A percentile compares a stretch with the other conserved stretches of the same genome.
Conservation (phyloP, 2,888 invertebrate genomes). For the Alcis repandata region DNA sequence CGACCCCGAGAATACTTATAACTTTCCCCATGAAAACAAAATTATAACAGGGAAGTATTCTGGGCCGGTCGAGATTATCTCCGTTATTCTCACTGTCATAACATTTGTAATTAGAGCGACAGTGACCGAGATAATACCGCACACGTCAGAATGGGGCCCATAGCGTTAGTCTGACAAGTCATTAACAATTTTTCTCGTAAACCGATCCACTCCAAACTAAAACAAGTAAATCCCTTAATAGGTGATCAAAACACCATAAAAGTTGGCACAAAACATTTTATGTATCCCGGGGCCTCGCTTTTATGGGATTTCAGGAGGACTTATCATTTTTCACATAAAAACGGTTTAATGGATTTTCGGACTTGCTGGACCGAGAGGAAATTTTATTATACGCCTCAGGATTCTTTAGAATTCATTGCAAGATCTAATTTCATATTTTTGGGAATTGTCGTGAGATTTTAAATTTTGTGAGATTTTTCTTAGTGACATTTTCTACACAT, state of each 20-base stretch:
- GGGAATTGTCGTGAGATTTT: not conserved
- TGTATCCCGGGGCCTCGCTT: slow-evolving; percentile 57
- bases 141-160: no score
- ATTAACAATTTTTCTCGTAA: slow-evolving; percentile 38
- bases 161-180: slow-evolving; percentile 22
- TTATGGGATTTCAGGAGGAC: slow-evolving; percentile 73
- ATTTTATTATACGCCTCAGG: slow-evolving; percentile 21
- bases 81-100: no score
- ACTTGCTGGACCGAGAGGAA: slow-evolving; percentile 22
- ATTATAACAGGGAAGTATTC: no score
- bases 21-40: slow-evolving; percentile 28
- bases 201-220: slow-evolving; percentile 48
- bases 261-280: slow-evolving; percentile 67
- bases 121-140: no score
- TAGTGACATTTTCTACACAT: not conserved
- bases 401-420: slow-evolving; percentile 20
- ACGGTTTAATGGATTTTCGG: slow-evolving; percentile 64
- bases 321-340: slow-evolving; percentile 78
- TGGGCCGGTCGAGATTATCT: no score
- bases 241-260: slow-evolving; percentile 65
- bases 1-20: not conserved
- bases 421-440: slow-evolving; percentile 11
- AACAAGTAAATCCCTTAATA: slow-evolving; percentile 56
- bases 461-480: not conserved
- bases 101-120: no score